phyloP scores from a whole-genome alignment of 2,797 vertebrate species.

The Nannoperca australis region DNA sequence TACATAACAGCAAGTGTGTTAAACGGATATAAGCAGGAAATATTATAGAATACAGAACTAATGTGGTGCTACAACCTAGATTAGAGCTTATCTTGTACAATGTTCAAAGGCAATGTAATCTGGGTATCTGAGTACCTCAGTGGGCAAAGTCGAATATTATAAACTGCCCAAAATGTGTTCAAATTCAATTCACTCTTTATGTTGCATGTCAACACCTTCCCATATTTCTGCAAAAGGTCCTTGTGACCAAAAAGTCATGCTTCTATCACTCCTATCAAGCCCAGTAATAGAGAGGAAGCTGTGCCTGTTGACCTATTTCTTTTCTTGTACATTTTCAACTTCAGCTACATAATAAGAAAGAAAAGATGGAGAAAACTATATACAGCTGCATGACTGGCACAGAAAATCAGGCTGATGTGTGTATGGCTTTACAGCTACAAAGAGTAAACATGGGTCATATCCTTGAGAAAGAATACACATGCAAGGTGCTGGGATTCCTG shows the following conservation, averaged over 20 bases:
- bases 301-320: neutral
- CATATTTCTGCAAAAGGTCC: neutral
- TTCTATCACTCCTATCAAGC: neutral
- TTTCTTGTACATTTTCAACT: neutral
- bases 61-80: neutral
- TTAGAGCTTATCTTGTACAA: neutral
- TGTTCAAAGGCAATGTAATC: neutral
- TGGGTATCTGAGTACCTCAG: neutral
- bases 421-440: constrained; percentile 3
- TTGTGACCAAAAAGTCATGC: neutral
- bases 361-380: neutral
- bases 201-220: neutral
- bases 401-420: neutral
- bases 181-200: neutral
- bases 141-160: neutral
- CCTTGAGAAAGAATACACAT: neutral
- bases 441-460: neutral
- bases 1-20: neutral
- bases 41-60: too few relatives aligned
- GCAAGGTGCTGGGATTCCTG: neutral
- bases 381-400: neutral
- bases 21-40: neutral
- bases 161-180: neutral
- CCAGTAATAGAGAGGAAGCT: neutral
- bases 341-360: neutral